Base-by-base conservation (phyloP, 2,888 invertebrate genomes). In the Melanostoma scalare region DNA sequence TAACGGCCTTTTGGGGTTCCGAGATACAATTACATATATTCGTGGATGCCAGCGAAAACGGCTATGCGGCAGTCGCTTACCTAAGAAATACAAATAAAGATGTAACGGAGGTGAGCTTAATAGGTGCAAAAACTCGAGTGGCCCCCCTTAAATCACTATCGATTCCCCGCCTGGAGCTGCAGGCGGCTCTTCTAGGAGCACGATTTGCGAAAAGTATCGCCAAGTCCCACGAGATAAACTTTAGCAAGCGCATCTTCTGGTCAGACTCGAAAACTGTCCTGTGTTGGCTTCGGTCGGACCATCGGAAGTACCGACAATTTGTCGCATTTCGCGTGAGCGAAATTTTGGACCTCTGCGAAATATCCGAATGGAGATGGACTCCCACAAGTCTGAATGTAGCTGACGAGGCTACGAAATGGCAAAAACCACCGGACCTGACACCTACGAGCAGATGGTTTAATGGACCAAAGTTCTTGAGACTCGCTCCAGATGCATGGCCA, bases 61-160 rank as follows among this genome's bases (percentile, higher is more conserved):
- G 86, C 3, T 88, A 71, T 52, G 86, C 86, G 0, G 85, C 86
- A 2, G 87, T 86, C 5, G 86, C 86, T 0, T 87, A 86, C 40
- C 42, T 86, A 1, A 80, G 87, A 53, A 67, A 71, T 53, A 4
- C 46, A 31, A 61, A 46, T 2, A 67, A 52, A 0, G 31, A 72
- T 8, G 6, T 42, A 0, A 44, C 85, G 36, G 71, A 80, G 56
- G 55, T 58, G 6, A 44, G 73, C 4, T n/a, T 87, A 6, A 69
- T 86, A 10, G 82, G 79, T 4, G 74, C 86, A 6, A 87, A 86
- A 72, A 85, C 87, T 6, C 85, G 81, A 35, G 86, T n/a, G n/a
- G n/a, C n/a, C n/a, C 86, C 88, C 20, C 52, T 87, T 3, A 86
- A 85, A 56, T 42, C 42, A 38, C 48, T 76, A 46, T 79, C 78